Evolutionary conservation across 2,113 vertebrate genomes (phyloP), one percentile per base, ranked within the genome.

Genomic region (Corythaixoides concolor): DNA sequence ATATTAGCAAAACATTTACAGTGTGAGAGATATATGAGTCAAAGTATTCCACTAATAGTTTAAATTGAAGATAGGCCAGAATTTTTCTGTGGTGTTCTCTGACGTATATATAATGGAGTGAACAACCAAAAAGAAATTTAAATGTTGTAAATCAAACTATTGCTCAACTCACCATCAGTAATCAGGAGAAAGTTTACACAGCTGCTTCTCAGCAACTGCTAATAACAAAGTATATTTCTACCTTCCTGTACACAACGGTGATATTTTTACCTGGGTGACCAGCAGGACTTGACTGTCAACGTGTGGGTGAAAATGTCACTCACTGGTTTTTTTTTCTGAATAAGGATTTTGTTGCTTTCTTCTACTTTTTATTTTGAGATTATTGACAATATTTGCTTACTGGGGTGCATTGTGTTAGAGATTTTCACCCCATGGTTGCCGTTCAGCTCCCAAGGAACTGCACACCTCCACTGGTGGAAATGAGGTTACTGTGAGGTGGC

Each of bases 1-100:
- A n/a, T 30, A 64, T 94, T 94, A 95, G 58, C 82, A 90, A 97
- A 97, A 96, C 89, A 96, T 96, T 94, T 95, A 92, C n/a, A 83
- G 89, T 78, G 63, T 60, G 77, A 93, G 67, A 86, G 59, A 87
- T 37, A 30, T 45, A 32, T 8, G 26, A 95, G 55, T 85, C 76
- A 53, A 88, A 95, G 94, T 72, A 82, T 94, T 94, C 53, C 62
- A 43, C 45, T 74, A 83, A 68, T 60, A 90, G 81, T 63, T 95
- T 96, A 94, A 94, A 83, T 15, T 83, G 75, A 94, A 90, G 79
- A 72, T 0, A 9, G 24, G 82, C 95, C 93, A 84, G 88, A 68
- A n/a, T 68, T 90, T 81, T 75, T 85, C 69, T 87, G 47, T 78
- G 78, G 58, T 84, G 49, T 64, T 49, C 78, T 90, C 70, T 95